Base-by-base conservation (phyloP, 30 jellyfish, hydroid and myxozoan genomes). In the Catostylus mosaicus region DNA sequence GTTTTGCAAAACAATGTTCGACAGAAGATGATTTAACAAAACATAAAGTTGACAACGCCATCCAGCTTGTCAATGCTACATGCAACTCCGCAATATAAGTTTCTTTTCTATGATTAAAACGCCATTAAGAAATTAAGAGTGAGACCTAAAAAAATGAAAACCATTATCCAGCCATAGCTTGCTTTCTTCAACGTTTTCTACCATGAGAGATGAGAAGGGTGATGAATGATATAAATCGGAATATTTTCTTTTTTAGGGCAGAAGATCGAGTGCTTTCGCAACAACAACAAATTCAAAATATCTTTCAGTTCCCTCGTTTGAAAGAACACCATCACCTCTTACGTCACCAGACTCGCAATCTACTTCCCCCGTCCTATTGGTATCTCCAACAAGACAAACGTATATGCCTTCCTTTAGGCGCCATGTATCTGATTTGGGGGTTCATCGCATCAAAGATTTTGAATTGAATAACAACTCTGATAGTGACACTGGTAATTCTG, bases 401-500 rank as follows among this genome's bases (percentile, higher is more conserved):
- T 54, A 30, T 56, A 20, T 75, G 0, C 86, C 75, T 8, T 54
- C 62, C 12, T 33, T 54, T 36, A 22, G 69, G 34, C 50, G 86
- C 19, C 86, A 75, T 62, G 46, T 45, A 32, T 77, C 88, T 23
- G 88, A 77, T 36, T 29, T 77, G 11, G 88, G 88, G 69, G 71
- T 18, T 37, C 79, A 38, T 12, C 52, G 79, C 0, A 1, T 10
- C n/a, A 29, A 2, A 22, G 77, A 73, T 26, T 16, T 30, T 73
- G 85, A 77, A 47, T 23, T n/a, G 36, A 63, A 62, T 23, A 30
- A 3, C 30, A 8, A 23, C 56, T 80, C 84, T 2, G 84, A 80
- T 56, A 80, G 84, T 35, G 91, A 80, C 26, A 74, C 33, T 12
- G 26, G 78, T 1, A 33, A 67, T 34, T 80, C 91, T 7, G 91